Evolutionary conservation across 1,140 invertebrate genomes (phyloP), one percentile per base, ranked within the genome.

Genomic region (Heliconius nattereri): DNA sequence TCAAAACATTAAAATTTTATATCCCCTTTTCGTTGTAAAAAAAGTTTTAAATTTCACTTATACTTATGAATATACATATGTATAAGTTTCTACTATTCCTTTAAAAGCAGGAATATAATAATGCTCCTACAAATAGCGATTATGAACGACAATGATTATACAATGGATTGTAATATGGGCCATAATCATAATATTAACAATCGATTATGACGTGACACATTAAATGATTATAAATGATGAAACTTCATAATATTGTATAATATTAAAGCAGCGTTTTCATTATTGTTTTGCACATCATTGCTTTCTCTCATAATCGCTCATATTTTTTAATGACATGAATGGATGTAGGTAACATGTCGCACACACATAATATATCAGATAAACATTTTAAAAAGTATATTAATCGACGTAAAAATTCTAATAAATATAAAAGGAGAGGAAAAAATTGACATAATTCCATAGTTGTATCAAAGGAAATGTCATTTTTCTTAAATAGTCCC

Each of bases 201-300:
- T 66, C 9, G 60, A 66, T 66, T 66, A 66, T 66, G 60, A 66
- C 60, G 13, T 66, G 60, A 66, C 60, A 26, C 23, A 13, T 13
- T 29, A 57, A 29, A 66, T 66, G 26, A 66, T 66, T 29, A 66
- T 66, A 13, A 66, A 45, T 7, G 60, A 29, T 66, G 60, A 66
- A 66, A 66, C 26, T 66, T 66, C 60, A 66, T 66, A 66, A 66
- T 66, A 66, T 66, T 66, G 60, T 66, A 66, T 66, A 66, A 66
- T 29, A 26, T 66, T 66, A 66, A 66, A 66, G 60, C 60, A 29
- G 60, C 60, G 60, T 26, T 66, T 66, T 29, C 60, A 66, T 66
- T 66, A 66, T 66, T 66, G 60, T 66, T 26, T 66, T 66, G 60
- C 60, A 66, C 60, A 66, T 66, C 60, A 29, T 66, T 29, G 60